Base-by-base conservation (phyloP, 1,140 invertebrate species). In the Lutraria rhynchaena region DNA sequence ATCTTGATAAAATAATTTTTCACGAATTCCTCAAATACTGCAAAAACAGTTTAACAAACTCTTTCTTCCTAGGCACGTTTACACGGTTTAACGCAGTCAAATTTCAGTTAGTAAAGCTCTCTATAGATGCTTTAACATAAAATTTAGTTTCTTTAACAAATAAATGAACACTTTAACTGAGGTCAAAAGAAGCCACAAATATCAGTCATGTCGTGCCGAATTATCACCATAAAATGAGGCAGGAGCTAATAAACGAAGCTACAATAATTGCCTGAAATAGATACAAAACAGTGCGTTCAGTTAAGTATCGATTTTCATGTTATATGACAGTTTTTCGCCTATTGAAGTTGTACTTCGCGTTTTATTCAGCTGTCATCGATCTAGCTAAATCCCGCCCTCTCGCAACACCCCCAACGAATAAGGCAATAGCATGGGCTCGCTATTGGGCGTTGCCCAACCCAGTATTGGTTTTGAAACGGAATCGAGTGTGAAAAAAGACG, bases 311-410 rank as follows among this genome's bases (percentile, higher is more conserved):
- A 77, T 77, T 77, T 77, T 65, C 29, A 33, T 13, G 44, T 61
- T 63, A 61, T 24, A 35, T 63, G 57, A 58, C 44, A 41, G 44
- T 46, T 33, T 60, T 76, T 46, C 24, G 19, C 53, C 19, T 61
- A 60, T 61, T 61, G 46, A 49, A 46, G 63, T 61, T 61, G 31
- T 11, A 73, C 24, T 33, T 29, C 0, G n/a, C 44, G 44, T 37
- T 22, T 51, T 49, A 41, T 33, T n/a, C 73, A 76, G 73, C 73
- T 76, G 73, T 76, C 73, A 76, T 61, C 58, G 60, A 60, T 33
- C 17, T 15, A n/a, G 7, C 27, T 60, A 46, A 61, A 27, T 33
- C 19, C 58, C 73, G 57, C 58, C 73, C 61, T 61, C 13, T 24
- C 31, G 19, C 15, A 19, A 46, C 24, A 24, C 57, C 9, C 37